These are phyloP conservation scores for Artibeus lituratus DNA, from an alignment of 2,797 vertebrate species.

Conservation along the genomic window DNA sequence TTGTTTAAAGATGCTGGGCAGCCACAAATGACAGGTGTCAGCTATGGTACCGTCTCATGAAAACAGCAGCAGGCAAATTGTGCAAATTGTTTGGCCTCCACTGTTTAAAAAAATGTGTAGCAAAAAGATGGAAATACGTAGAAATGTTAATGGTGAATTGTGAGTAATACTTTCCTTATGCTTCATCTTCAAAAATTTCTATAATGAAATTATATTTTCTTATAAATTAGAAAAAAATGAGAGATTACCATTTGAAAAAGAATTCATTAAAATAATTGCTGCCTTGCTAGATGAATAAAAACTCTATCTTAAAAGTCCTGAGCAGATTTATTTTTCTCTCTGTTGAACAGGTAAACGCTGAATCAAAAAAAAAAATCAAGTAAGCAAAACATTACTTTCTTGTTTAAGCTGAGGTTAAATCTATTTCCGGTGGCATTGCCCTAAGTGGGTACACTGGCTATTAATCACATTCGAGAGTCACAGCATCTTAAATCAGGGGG, in stretches of 20 bases:
- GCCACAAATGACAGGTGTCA: background rate
- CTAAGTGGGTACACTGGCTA: background rate
- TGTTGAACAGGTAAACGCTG: background rate
- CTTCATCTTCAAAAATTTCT: background rate
- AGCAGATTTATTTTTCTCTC: background rate
- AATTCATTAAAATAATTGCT: slow-evolving; percentile 3
- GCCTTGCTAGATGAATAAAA: background rate
- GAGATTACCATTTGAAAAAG: background rate
- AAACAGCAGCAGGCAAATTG: background rate
- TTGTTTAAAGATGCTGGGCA: background rate
- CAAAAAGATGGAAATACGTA: background rate
- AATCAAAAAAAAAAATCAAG: background rate
- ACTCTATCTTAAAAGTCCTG: background rate
- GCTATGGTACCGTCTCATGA: background rate
- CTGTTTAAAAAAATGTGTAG: background rate
- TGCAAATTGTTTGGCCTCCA: background rate
- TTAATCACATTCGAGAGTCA: background rate
- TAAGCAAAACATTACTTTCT: background rate
- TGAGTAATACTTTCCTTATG: background rate
- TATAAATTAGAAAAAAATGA: background rate
- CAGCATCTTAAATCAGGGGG: background rate
- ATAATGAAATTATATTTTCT: background rate
- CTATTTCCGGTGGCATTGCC: background rate
- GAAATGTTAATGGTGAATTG: background rate
- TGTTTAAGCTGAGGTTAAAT: slow-evolving; percentile 11